Percentiles rank a stretch among this genome's conserved stretches.
phyloP scores from a whole-genome alignment of 2,888 invertebrate genomes.

The Tetramorium bicarinatum region DNA sequence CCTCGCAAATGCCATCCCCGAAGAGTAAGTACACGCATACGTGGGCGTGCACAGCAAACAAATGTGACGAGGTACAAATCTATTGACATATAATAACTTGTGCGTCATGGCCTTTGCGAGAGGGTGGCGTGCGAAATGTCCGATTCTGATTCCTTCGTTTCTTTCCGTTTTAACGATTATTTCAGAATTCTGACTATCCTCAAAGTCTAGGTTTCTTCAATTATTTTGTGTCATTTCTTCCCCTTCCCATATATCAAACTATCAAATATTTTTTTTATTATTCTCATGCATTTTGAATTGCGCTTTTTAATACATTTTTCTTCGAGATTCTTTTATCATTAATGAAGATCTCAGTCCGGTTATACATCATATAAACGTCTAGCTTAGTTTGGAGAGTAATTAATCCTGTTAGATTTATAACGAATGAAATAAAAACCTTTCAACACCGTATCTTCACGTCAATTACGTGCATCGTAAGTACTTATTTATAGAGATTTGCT shows the following conservation, averaged over 20 bases:
- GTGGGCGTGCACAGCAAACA: conserved; percentile 25
- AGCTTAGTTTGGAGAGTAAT: conserved; percentile 16
- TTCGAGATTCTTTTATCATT: background rate
- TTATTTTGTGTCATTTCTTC: background rate
- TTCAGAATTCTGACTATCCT: background rate
- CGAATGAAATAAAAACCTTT: background rate
- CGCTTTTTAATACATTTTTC: background rate
- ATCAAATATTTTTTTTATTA: conserved; percentile 17
- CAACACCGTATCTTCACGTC: background rate
- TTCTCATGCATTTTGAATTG: background rate
- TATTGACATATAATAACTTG: conserved; percentile 49
- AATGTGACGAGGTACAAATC: conserved; percentile 40
- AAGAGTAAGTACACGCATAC: conserved; percentile 21
- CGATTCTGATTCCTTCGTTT: conserved; percentile 66
- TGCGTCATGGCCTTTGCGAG: conserved; percentile 75
- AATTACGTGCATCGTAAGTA: background rate
- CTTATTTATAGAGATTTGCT: conserved; percentile 14
- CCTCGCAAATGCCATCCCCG: conserved; percentile 42
- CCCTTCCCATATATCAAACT: background rate
- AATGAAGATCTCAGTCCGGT: background rate
- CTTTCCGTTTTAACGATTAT: conserved; percentile 22
- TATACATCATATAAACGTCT: background rate
- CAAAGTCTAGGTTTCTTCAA: background rate
- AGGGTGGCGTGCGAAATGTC: conserved; percentile 81
- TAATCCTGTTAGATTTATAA: background rate